phyloP scores from a whole-genome alignment of 2,888 invertebrate species.

The Hirtodrosophila confusa region DNA sequence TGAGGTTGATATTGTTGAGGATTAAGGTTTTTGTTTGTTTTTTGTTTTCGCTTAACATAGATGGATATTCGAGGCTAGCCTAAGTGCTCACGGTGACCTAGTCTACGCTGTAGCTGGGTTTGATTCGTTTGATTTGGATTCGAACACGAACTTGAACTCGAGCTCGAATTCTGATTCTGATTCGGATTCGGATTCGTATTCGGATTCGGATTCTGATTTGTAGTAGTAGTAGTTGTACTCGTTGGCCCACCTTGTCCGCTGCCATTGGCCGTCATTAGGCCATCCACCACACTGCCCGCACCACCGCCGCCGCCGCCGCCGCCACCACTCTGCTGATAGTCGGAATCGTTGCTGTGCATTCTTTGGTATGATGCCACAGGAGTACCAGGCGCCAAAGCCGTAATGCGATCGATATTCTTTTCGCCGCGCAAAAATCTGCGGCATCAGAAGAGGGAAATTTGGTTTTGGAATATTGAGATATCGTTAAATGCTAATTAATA shows the following conservation, averaged over 20 bases:
- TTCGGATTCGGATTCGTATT: conserved; percentile 25
- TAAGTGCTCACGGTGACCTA: conserved; percentile 86
- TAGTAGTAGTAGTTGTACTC: conserved; percentile 70
- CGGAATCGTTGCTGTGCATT: conserved; percentile 94
- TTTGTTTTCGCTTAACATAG: conserved; percentile 11
- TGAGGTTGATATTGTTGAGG: conserved; percentile 27
- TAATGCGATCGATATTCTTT: conserved; percentile 85
- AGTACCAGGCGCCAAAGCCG: conserved; percentile 89
- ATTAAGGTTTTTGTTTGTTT: conserved; percentile 6
- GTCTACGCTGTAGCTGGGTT: conserved; percentile 86
- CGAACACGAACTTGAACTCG: conserved; percentile 26
- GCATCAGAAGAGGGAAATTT: conserved; percentile 54
- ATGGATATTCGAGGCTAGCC: conserved; percentile 81
- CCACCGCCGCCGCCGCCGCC: conserved; percentile 48
- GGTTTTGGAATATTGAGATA: conserved; percentile 25
- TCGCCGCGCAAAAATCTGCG: conserved; percentile 95
- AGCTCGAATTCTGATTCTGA: conserved; percentile 27
- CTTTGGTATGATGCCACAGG: conserved; percentile 91
- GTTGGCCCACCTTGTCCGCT: conserved; percentile 85
- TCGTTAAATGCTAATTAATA: no score
- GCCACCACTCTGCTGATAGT: conserved; percentile 77
- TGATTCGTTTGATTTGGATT: conserved; percentile 52
- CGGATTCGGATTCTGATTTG: conserved; percentile 34
- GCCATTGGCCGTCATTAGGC: conserved; percentile 74
- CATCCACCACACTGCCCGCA: conserved; percentile 70